Conservation (phyloP, 1,140 invertebrate genomes). For the Meloidogyne hapla region DNA sequence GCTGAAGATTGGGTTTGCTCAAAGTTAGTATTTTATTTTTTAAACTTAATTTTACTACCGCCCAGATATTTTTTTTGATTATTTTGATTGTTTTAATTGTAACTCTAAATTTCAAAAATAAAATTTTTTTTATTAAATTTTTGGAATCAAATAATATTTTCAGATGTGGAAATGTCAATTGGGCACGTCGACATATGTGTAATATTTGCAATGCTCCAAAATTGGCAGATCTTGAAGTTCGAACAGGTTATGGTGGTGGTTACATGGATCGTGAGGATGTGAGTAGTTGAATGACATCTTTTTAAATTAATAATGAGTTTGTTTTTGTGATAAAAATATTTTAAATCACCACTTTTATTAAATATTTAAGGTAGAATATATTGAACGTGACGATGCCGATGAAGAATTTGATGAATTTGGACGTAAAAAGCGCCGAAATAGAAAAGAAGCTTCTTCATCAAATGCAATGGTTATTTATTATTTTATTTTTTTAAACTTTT, state of each 20-base stretch:
- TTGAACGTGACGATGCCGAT: constrained; percentile 80
- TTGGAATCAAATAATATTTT: constrained; percentile 35
- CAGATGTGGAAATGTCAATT: constrained; percentile 96
- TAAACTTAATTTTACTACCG: constrained; percentile 35
- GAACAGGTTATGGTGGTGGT: constrained; percentile 68
- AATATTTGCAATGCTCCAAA: constrained; percentile 99
- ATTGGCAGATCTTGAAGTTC: constrained; percentile 81
- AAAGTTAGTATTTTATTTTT: constrained; percentile 74
- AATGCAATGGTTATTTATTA: constrained; percentile 28
- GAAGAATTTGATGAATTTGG: constrained; percentile 91
- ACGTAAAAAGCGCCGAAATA: constrained; percentile 72
- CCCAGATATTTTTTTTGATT: no score
- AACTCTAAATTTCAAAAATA: constrained; percentile 2
- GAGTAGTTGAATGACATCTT: not conserved
- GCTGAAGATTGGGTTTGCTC: constrained; percentile 99
- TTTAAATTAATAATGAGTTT: not conserved
- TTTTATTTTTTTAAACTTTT: not conserved
- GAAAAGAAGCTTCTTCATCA: not conserved
- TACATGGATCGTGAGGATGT: constrained; percentile 80
- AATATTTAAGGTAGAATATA: constrained; percentile 77
- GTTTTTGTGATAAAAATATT: constrained; percentile 63
- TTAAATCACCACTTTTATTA: not conserved
- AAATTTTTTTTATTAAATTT: constrained; percentile 25
- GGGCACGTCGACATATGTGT: constrained; percentile 90
- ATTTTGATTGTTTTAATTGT: no score